phyloP scores from a whole-genome alignment of 2,113 vertebrate species.

The Anhinga rufa region DNA sequence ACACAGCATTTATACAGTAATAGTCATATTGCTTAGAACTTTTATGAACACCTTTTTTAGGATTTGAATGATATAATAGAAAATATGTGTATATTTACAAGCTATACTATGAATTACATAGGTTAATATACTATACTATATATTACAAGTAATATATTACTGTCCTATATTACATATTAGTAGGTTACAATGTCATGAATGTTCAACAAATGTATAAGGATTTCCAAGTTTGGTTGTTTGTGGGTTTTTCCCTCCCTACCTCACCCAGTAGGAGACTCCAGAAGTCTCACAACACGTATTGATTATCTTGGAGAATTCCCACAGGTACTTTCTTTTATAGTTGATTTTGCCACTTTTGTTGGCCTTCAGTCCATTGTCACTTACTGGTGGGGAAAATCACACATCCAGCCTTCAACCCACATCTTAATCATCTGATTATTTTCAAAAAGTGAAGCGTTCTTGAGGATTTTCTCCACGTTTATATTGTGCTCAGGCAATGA shows the following conservation, averaged over 20 bases:
- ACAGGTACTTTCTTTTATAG: not conserved
- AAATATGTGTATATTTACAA: not conserved
- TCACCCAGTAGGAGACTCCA: not conserved
- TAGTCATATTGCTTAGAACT: not conserved
- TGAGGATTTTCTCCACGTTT: not conserved
- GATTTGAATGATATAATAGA: not conserved
- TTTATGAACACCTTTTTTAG: not conserved
- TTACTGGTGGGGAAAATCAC: not conserved
- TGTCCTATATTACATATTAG: not conserved
- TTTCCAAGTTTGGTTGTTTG: not conserved
- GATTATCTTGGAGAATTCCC: not conserved
- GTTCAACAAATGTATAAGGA: not conserved
- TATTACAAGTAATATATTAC: not conserved
- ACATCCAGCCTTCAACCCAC: not conserved
- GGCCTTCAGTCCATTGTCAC: not conserved
- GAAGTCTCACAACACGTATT: not conserved
- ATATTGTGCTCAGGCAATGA: not conserved
- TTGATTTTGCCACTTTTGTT: not conserved
- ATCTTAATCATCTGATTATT: not conserved
- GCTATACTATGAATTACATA: not conserved
- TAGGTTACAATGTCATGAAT: not conserved
- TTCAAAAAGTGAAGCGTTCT: not conserved
- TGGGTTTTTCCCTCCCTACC: rapidly evolving
- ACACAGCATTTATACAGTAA: not conserved
- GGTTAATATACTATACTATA: not conserved